Conservation (phyloP, 35 echinoderm and acorn worm genomes). For the Strongylocentrotus purpuratus region DNA sequence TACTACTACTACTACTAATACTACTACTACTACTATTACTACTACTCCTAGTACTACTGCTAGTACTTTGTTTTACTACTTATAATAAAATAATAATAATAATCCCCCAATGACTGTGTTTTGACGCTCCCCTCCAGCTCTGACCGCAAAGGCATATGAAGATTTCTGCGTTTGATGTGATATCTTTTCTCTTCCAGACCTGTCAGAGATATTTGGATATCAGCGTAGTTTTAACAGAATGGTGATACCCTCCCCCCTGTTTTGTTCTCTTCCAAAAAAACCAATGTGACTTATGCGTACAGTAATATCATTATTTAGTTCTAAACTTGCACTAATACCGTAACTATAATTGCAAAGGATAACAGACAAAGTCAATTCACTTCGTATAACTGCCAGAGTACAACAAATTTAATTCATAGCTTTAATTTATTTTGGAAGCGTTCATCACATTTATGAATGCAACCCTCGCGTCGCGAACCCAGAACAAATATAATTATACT, state of each 20-base stretch:
- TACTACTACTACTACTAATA: slow-evolving; percentile 37
- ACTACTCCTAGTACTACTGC: too few relatives aligned
- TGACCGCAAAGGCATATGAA: too few relatives aligned
- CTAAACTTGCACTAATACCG: neutral
- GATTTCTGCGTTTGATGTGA: too few relatives aligned
- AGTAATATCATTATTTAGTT: neutral
- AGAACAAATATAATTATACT: neutral
- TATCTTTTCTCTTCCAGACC: too few relatives aligned
- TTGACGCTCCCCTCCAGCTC: too few relatives aligned
- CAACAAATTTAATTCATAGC: neutral
- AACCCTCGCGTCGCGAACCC: neutral
- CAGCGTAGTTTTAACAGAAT: neutral
- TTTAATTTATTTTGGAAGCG: neutral
- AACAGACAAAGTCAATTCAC: neutral
- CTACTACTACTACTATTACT: neutral
- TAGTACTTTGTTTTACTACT: too few relatives aligned
- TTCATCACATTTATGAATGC: neutral
- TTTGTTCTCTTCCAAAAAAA: too few relatives aligned
- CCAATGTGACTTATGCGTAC: too few relatives aligned
- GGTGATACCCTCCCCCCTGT: neutral
- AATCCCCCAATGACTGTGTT: neutral
- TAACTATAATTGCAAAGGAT: neutral
- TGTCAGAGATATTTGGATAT: too few relatives aligned
- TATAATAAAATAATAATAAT: neutral
- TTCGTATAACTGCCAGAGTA: neutral